These are phyloP conservation scores for Danio rerio DNA, from an alignment of 2,113 vertebrate species.

Conservation along the genomic window DNA sequence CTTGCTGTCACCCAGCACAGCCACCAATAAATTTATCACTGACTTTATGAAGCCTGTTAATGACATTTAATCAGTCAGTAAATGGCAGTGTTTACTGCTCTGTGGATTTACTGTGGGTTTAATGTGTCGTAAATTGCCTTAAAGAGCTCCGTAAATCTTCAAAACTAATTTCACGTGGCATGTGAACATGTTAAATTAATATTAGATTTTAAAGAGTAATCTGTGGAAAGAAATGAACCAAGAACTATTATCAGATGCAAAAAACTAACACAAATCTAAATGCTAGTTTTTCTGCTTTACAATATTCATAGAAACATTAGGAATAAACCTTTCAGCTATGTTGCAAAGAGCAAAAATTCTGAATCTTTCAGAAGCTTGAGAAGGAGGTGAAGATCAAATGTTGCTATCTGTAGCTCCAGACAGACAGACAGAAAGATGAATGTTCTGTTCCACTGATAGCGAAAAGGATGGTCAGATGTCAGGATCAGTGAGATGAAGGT, in stretches of 20 bases:
- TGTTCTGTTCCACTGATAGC: background rate
- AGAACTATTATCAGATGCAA: background rate
- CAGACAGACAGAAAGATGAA: background rate
- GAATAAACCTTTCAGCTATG: background rate
- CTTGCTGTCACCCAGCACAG: background rate
- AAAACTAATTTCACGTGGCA: background rate
- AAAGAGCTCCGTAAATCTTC: conserved; percentile 24
- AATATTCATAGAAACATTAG: background rate
- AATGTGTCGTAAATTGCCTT: conserved; percentile 18
- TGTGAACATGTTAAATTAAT: conserved; percentile 12
- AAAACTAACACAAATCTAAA: background rate
- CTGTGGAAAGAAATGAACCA: background rate
- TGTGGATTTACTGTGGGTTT: conserved; percentile 25
- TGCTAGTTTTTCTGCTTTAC: background rate
- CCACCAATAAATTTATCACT: conserved; percentile 21
- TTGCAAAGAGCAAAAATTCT: background rate
- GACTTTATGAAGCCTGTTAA: conserved; percentile 31
- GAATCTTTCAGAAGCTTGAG: background rate
- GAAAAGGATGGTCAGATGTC: conserved; percentile 14
- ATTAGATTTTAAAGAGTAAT: background rate
- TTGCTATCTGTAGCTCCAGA: background rate
- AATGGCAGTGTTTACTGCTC: conserved; percentile 27
- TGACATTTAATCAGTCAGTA: conserved; percentile 26
- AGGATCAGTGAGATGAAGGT: background rate
- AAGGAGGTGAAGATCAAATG: conserved; percentile 15